Base-by-base conservation (phyloP, 2,113 vertebrate genomes). In the Columbina picui region DNA sequence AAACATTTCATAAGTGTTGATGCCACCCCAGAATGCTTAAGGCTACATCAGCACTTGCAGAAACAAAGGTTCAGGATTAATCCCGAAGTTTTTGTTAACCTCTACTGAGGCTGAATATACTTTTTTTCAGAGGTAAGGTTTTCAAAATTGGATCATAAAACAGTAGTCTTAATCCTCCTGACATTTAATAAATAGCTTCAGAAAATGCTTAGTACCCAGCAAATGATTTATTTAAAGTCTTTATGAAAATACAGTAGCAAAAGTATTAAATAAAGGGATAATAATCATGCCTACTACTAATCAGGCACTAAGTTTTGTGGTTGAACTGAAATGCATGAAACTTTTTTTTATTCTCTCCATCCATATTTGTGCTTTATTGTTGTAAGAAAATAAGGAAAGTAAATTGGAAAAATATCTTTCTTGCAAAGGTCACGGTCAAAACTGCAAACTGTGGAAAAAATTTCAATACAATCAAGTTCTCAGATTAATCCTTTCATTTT, bases 401-500 rank as follows among this genome's bases (percentile, higher is more conserved):
- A 92, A 90, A 92, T 84, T 78, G 61, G 69, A 91, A 92, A 94
- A 95, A 93, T 90, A 75, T 23, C 73, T 92, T 78, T 87, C 43
- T 89, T 1, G 3, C 39, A 94, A 95, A 94, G 83, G 86, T 94
- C 77, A 82, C 0, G 2, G 75, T 93, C 59, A 90, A 89, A 95
- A 88, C 55, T n/a, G 70, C 71, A 38, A 67, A 86, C 43, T 39
- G 67, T 53, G 52, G 60, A 84, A 94, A 93, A 84, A 86, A 71
- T 47, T 89, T 90, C 69, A 89, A 41, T 88, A 69, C 61, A 71
- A 38, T 96, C 68, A 78, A 81, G 41, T 71, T 84, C 56, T 89
- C 49, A 55, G 90, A 92, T 90, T 92, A 93, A 87, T 96, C 79
- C 61, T 84, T 97, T 93, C 34, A 74, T 94, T 94, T 94, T 87